Evolutionary conservation across 2,113 vertebrate genomes (phyloP).

Genomic region (Gymnocephalus cernua): DNA sequence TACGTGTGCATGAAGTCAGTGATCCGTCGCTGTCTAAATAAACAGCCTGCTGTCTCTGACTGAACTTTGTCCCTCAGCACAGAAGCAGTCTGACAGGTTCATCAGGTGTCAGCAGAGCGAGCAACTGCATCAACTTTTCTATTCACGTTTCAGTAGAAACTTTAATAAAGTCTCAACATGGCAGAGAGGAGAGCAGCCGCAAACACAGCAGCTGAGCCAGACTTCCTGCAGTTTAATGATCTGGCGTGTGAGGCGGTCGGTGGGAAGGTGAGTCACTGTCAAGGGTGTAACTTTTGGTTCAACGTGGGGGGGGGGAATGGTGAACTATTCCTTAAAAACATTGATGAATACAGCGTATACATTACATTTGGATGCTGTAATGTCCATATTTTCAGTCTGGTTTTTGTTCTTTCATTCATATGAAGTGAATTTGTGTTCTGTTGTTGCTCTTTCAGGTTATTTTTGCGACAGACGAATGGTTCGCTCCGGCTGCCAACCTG

Average conservation of each 20-base stretch:
- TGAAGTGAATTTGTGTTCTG: neutral
- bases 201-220: slow-evolving; percentile 38
- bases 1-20: neutral
- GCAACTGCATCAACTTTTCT: neutral
- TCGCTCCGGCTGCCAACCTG: slow-evolving; percentile 83
- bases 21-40: neutral
- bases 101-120: no score
- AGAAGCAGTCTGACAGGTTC: no score
- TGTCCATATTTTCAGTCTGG: no score
- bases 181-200: slow-evolving; percentile 44
- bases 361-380: neutral
- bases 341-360: neutral
- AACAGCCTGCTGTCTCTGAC: neutral
- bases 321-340: neutral
- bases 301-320: neutral
- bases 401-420: neutral
- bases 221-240: slow-evolving; percentile 83
- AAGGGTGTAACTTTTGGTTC: no score
- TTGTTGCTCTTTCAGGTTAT: slow-evolving; percentile 68
- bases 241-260: slow-evolving; percentile 79
- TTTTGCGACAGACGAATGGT: slow-evolving; percentile 87
- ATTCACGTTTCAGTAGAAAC: neutral
- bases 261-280: slow-evolving; percentile 75
- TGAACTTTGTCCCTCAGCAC: neutral
- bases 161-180: slow-evolving; percentile 13